Percentiles rank a stretch among this genome's conserved stretches.
Conservation (phyloP, 2,888 invertebrate genomes). For the Chloroclystis v-ata region DNA sequence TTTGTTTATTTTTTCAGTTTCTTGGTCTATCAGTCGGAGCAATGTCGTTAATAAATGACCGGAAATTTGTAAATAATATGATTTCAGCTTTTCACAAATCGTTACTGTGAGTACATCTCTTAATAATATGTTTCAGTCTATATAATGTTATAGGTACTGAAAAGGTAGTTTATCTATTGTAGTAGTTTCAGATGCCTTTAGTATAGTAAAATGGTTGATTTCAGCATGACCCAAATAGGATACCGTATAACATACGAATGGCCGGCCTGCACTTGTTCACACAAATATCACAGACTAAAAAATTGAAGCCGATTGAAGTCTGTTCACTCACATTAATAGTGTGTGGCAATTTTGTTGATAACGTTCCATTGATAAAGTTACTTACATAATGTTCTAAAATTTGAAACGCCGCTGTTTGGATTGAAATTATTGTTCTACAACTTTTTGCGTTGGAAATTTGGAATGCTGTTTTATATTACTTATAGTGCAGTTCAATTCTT, state of each 20-base stretch:
- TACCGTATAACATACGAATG: conserved; percentile 36
- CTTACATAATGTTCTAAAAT: too few species aligned
- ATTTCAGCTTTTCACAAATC: conserved; percentile 7
- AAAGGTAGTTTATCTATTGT: too few species aligned
- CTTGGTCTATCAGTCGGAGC: conserved; percentile 7
- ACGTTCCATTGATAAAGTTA: too few species aligned
- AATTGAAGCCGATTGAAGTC: neutral
- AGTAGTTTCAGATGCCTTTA: too few species aligned
- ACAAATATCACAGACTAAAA: neutral
- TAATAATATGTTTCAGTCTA: neutral
- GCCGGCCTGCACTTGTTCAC: conserved; percentile 13
- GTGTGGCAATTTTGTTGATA: too few species aligned
- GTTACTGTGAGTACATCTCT: conserved; percentile 5
- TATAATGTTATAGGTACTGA: too few species aligned
- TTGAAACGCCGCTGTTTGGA: too few species aligned
- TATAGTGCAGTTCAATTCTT: too few species aligned
- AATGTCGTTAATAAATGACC: conserved; percentile 11
- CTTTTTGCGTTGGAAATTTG: too few species aligned
- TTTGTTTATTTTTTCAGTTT: conserved; percentile 4
- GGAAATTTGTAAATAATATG: conserved; percentile 5
- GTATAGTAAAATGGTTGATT: conserved; percentile 6
- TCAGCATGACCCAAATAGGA: conserved; percentile 31
- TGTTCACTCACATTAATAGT: neutral
- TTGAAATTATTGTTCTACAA: too few species aligned
- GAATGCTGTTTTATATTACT: too few species aligned